A percentile compares a stretch with the other conserved stretches of the same genome.
These are phyloP conservation scores for Erethizon dorsatum DNA, from an alignment of 2,797 vertebrate genomes.

Conservation along the genomic window DNA sequence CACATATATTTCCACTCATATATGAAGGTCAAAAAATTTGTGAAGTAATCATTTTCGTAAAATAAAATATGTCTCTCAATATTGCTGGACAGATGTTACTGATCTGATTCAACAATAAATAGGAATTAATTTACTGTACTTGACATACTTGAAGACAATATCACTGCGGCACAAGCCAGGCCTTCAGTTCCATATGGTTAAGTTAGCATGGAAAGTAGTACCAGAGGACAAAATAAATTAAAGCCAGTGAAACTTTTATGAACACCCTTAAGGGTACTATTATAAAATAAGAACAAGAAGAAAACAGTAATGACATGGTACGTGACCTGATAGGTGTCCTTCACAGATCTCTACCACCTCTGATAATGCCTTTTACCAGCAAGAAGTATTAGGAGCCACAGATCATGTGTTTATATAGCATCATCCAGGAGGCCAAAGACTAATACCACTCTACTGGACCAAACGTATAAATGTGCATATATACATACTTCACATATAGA, in stretches of 20 bases:
- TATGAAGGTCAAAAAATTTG: neutral
- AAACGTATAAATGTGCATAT: neutral
- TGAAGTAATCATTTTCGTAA: conserved; percentile 43
- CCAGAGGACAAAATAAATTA: conserved; percentile 53
- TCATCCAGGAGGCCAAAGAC: neutral
- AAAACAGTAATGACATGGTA: neutral
- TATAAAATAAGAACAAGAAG: neutral
- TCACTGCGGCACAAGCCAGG: neutral
- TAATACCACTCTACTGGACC: neutral
- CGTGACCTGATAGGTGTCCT: neutral
- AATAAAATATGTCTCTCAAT: neutral
- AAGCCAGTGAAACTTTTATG: conserved; percentile 3
- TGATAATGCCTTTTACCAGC: neutral
- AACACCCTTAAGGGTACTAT: neutral
- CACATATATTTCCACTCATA: neutral
- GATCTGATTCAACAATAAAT: conserved; percentile 45
- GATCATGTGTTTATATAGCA: neutral
- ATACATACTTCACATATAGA: neutral
- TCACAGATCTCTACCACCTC: neutral
- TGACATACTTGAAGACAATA: conserved; percentile 12
- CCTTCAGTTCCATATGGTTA: conserved; percentile 20
- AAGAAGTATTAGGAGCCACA: neutral
- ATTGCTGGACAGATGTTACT: neutral
- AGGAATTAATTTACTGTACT: conserved; percentile 27
- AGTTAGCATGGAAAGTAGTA: conserved; percentile 27